Evolutionary conservation across 2,113 vertebrate genomes (phyloP).

Genomic region (Amblyopsis rosae): DNA sequence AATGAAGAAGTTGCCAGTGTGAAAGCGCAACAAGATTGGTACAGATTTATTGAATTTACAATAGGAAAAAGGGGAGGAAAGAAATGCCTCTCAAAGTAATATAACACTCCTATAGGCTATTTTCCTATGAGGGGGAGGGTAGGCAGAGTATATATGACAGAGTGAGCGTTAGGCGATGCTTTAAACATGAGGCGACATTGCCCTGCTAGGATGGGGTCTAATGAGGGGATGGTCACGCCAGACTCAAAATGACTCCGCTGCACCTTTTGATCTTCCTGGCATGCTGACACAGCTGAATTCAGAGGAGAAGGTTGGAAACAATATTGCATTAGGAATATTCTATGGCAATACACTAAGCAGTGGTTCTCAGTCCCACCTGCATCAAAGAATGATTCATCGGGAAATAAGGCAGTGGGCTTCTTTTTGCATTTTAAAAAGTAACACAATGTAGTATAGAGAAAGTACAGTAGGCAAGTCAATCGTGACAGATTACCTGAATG

Average conservation of each 20-base stretch:
- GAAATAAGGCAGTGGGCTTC: too few relatives aligned
- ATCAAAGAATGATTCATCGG: too few relatives aligned
- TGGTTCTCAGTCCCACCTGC: too few relatives aligned
- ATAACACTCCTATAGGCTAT: constrained; percentile 55
- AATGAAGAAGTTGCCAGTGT: constrained; percentile 39
- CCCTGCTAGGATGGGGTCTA: constrained; percentile 34
- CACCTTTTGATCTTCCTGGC: constrained; percentile 57
- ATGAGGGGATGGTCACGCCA: constrained; percentile 36
- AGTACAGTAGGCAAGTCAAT: background rate
- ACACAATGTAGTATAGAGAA: background rate
- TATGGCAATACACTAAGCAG: too few relatives aligned
- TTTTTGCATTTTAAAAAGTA: background rate
- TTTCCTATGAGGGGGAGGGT: constrained; percentile 52
- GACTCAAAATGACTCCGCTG: constrained; percentile 53
- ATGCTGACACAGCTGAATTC: constrained; percentile 57
- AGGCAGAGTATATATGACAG: constrained; percentile 58
- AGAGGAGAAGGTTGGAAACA: constrained; percentile 32
- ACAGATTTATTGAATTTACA: constrained; percentile 73
- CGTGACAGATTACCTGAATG: constrained; percentile 6
- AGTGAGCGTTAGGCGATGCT: constrained; percentile 50
- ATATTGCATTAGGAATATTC: too few relatives aligned
- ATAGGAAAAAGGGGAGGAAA: constrained; percentile 38
- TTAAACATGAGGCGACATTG: constrained; percentile 52
- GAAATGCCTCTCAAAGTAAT: constrained; percentile 54
- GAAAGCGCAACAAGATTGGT: constrained; percentile 49